phyloP scores from a whole-genome alignment of 1,140 invertebrate genomes.

The Phymorhynchus buccinoides region DNA sequence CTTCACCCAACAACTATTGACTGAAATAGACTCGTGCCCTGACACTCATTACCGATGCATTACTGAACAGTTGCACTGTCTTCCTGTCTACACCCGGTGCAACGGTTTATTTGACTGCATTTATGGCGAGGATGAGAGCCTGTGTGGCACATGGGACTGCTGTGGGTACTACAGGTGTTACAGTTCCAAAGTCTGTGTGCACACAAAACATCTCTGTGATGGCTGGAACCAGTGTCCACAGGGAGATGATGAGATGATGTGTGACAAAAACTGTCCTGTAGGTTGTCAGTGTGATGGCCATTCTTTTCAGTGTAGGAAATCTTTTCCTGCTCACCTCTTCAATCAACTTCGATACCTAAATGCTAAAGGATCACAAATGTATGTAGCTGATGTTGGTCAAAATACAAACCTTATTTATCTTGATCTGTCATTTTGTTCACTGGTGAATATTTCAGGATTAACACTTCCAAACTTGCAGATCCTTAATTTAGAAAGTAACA shows the following conservation, averaged over 20 bases:
- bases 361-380: neutral
- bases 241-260: conserved; percentile 38
- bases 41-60: conserved; percentile 27
- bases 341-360: neutral
- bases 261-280: conserved; percentile 27
- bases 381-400: neutral
- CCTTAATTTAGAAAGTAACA: conserved; percentile 23
- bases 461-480: neutral
- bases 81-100: conserved; percentile 37
- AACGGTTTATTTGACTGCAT: conserved; percentile 39
- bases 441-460: neutral
- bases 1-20: neutral
- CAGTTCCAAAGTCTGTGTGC: conserved; percentile 23
- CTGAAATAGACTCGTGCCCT: neutral
- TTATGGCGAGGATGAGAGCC: conserved; percentile 28
- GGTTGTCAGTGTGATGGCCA: conserved; percentile 25
- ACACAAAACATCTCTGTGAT: conserved; percentile 35
- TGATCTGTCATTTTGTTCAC: conserved; percentile 15
- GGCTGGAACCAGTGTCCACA: conserved; percentile 39
- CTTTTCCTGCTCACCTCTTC: conserved; percentile 1
- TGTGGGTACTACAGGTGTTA: conserved; percentile 18
- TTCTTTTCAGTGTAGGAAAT: neutral
- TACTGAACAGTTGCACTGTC: neutral
- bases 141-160: neutral
- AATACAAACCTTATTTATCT: conserved; percentile 22